Evolutionary conservation across 2,113 vertebrate genomes (phyloP).

Genomic region (Podilymbus podiceps): DNA sequence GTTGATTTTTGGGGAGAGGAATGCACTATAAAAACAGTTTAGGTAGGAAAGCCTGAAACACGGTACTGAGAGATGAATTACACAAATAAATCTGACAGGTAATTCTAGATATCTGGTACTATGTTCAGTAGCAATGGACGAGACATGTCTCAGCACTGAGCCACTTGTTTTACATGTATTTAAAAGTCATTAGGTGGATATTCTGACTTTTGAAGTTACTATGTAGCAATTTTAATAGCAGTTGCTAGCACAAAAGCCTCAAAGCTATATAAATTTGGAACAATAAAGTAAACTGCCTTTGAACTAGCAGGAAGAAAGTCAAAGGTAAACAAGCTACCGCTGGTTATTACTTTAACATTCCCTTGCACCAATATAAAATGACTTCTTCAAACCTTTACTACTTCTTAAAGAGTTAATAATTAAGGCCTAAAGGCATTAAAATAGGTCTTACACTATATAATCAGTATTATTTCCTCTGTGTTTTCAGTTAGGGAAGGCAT

Average conservation of each 20-base stretch:
- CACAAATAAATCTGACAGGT: background rate
- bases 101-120: background rate
- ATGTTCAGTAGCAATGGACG: background rate
- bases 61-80: background rate
- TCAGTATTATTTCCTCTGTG: background rate
- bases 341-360: background rate
- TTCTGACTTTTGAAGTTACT: background rate
- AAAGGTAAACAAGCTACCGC: background rate
- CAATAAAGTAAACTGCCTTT: background rate
- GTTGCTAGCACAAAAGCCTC: background rate
- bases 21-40: background rate
- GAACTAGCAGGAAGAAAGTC: background rate
- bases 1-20: background rate
- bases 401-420: background rate
- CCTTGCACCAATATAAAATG: background rate
- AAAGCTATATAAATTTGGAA: background rate
- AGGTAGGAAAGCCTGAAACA: background rate
- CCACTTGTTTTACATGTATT: background rate
- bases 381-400: background rate
- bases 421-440: background rate
- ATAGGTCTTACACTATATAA: background rate
- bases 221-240: background rate
- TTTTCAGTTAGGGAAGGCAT: background rate
- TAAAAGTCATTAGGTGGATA: background rate
- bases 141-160: background rate